A percentile compares a stretch with the other conserved stretches of the same genome.
phyloP scores from a whole-genome alignment of 1,140 invertebrate genomes.

The Tetramorium alpestre region DNA sequence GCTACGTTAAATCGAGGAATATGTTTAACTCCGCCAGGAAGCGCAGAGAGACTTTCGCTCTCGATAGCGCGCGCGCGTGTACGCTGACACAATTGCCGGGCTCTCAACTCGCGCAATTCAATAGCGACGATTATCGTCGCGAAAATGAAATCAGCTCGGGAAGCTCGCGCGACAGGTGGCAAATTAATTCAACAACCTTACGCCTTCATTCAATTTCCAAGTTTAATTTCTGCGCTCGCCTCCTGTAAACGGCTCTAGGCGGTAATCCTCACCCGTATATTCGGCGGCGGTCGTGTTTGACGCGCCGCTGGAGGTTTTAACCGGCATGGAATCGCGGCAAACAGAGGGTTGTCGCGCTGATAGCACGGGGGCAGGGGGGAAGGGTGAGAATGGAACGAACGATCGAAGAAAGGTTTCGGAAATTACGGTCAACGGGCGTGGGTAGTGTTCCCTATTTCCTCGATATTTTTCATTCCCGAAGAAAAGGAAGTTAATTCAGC shows the following conservation, averaged over 20 bases:
- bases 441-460: neutral
- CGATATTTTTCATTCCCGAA: constrained; percentile 14
- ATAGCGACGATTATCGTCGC: constrained; percentile 52
- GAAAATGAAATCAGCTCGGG: constrained; percentile 45
- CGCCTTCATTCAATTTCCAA: constrained; percentile 63
- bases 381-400: neutral
- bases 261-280: constrained; percentile 56
- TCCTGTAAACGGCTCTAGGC: constrained; percentile 49
- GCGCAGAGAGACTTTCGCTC: constrained; percentile 44
- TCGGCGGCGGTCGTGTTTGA: constrained; percentile 36
- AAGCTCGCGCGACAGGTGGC: constrained; percentile 61
- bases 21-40: constrained; percentile 42
- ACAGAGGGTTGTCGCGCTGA: constrained; percentile 33
- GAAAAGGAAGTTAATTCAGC: neutral
- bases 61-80: constrained; percentile 8
- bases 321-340: constrained; percentile 41
- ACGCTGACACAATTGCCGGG: constrained; percentile 22
- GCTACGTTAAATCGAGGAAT: constrained; percentile 44
- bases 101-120: constrained; percentile 44
- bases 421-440: constrained; percentile 17
- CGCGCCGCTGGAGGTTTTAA: constrained; percentile 56
- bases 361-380: neutral
- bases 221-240: constrained; percentile 62
- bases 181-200: constrained; percentile 60
- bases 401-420: constrained; percentile 35